phyloP scores from a whole-genome alignment of 2,113 vertebrate genomes.

The Phycodurus eques region DNA sequence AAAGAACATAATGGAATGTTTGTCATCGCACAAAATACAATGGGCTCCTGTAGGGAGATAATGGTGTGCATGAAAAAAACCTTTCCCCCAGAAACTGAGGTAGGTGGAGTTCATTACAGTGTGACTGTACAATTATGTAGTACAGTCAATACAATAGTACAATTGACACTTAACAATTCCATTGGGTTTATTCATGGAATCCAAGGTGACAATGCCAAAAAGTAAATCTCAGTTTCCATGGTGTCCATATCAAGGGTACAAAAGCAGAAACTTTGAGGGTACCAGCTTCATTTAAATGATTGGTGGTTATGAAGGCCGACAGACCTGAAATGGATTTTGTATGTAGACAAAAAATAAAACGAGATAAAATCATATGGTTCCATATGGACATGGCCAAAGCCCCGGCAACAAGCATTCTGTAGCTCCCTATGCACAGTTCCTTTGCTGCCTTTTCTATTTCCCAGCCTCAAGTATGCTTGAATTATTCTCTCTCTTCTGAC shows the following conservation, averaged over 20 bases:
- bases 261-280: too few relatives aligned
- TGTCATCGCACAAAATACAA: too few relatives aligned
- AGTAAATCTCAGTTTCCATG: too few relatives aligned
- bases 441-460: conserved; percentile 33
- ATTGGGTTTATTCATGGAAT: neutral
- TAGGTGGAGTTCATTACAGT: too few relatives aligned
- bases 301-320: neutral
- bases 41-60: too few relatives aligned
- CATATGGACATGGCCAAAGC: conserved; percentile 11
- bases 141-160: too few relatives aligned
- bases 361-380: neutral
- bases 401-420: neutral
- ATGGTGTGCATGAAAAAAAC: neutral
- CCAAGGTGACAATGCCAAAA: neutral
- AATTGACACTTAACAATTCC: neutral
- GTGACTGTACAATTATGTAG: too few relatives aligned
- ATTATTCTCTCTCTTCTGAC: conserved; percentile 35
- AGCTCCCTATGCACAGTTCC: conserved; percentile 12
- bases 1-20: too few relatives aligned
- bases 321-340: neutral
- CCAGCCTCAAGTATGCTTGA: conserved; percentile 38
- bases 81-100: neutral
- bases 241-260: neutral
- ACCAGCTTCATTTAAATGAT: too few relatives aligned
- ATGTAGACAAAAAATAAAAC: neutral